Base-by-base conservation (phyloP, 1,140 invertebrate species). In the Megathymus violae region DNA sequence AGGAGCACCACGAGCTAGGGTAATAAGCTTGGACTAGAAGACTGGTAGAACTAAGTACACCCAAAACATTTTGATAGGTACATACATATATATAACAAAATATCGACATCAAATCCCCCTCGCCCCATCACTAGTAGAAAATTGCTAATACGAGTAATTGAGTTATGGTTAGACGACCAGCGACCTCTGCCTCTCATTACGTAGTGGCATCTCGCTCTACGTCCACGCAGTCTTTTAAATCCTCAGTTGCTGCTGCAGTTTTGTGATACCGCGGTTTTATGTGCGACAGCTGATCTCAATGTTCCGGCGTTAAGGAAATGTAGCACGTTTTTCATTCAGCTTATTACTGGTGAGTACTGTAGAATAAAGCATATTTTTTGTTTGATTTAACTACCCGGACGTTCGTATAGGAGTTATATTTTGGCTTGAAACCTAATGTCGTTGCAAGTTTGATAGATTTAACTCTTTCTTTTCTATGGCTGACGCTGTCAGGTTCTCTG, bases 141-240 rank as follows among this genome's bases (percentile, higher is more conserved):
- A 85, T 82, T 82, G 78, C 78, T 89, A 89, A 87, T 89, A 79
- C 82, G 65, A 69, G 69, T 89, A 89, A 89, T 89, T 89, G 84
- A 89, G 78, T 89, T 89, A 89, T 78, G 81, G 75, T 78, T 72
- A 69, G 74, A 2, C 10, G 74, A n/a, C 10, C 10, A 1, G 63
- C 82, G 84, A 82, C 84, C 78, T 86, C 77, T 77, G 71, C 74
- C 70, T 69, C 67, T 69, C 84, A 87, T 80, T 88, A 73, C 71
- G 61, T 48, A 71, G 71, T 71, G 73, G 69, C 73, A 65, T 61
- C 67, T 71, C 63, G 67, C 19, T 65, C 60, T 52, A 46, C 65
- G 22, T 67, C 63, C 56, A 78, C 76, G 76, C 71, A 65, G 11
- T 11, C 7, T 11, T 11, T 22, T 22, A 22, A 1, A 11, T 36